Base-by-base conservation (phyloP, 2,113 vertebrate genomes). In the Takifugu flavidus region DNA sequence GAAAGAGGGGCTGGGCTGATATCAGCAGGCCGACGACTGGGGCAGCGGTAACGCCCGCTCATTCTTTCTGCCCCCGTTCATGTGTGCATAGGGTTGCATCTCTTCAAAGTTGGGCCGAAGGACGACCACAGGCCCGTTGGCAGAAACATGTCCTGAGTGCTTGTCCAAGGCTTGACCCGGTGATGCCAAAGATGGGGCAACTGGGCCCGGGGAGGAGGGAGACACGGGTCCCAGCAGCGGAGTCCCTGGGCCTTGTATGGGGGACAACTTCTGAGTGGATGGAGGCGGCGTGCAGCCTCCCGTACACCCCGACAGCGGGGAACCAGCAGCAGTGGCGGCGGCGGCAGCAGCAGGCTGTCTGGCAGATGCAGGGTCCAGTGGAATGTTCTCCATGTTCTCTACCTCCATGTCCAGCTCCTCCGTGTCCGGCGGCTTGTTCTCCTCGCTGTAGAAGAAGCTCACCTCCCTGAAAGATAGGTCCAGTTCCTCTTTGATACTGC, bases 1-100 rank as follows among this genome's bases (percentile, higher is more conserved):
- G 74, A 66, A 67, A 46, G 56, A 60, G 56, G 71, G 57, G 74
- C 47, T 70, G 59, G 74, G 72, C 80, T 67, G 74, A 82, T 89
- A 92, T 98, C 94, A 98, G 95, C 97, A 99, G 93, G 95, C 94
- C 2, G 97, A 98, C 26, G 96, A 98, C 91, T 98, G 97, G 75
- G 97, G 97, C 88, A 99, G 87, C n/a, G 97, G 95, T 77, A 98
- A 82, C 25, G 94, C 91, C 53, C 95, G 82, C 83, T 99, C 96
- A 0, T 98, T 96, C 86, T 97, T 95, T 73, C 95, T 93, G 1
- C 95, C 95, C 34, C 97, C 96, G 0, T 99, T 99, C 97, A 99
- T 98, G 92, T 98, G 97, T 15, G 96, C 94, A 47, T 98, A 99
- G 1, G 94, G 94, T 91, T 96, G 95, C 20, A 95, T 80, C 87